Base-by-base conservation (phyloP, 2,113 vertebrate species). In the Misgurnus mizolepis region DNA sequence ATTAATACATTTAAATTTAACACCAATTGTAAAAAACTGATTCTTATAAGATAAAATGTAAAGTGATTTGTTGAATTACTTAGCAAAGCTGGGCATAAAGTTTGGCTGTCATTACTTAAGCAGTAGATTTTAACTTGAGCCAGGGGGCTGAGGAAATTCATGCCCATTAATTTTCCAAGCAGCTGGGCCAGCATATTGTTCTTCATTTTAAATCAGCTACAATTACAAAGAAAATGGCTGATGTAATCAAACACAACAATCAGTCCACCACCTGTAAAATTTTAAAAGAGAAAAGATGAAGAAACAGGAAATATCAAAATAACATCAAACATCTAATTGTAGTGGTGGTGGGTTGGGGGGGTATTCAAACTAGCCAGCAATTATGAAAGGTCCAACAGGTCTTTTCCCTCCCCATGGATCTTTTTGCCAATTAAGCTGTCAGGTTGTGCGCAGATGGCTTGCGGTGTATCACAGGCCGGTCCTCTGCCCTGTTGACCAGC, bases 391-490 rank as follows among this genome's bases (percentile, higher is more conserved):
- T 68, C 78, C 80, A 88, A 90, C 92, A 85, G 83, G 85, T 84
- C 84, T 55, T 65, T 85, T 86, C 87, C 86, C 79, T 75, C 79
- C 58, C 55, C 67, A 75, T 81, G 86, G 82, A 83, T 87, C 67
- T 49, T 45, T 55, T 84, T 81, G 81, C 84, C 86, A 89, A 91
- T 91, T 87, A 91, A 90, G 89, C 78, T 83, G 78, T 92, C 89
- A 90, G 80, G 88, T 74, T 55, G 81, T 62, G 85, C 8, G 84
- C 87, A 89, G 88, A 87, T 86, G 88, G 84, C 76, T 76, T 76
- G 60, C 85, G 70, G 67, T 80, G 81, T 84, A 88, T 78, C 60
- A 47, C 18, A 62, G 86, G 88, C 88, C 87, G 86, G 76, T 58
- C 65, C 47, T 85, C 84, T 82, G 87, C 83, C 88, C 89, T 76